Conservation (phyloP, 2,797 vertebrate genomes). For the Myioborus melanocephalus region DNA sequence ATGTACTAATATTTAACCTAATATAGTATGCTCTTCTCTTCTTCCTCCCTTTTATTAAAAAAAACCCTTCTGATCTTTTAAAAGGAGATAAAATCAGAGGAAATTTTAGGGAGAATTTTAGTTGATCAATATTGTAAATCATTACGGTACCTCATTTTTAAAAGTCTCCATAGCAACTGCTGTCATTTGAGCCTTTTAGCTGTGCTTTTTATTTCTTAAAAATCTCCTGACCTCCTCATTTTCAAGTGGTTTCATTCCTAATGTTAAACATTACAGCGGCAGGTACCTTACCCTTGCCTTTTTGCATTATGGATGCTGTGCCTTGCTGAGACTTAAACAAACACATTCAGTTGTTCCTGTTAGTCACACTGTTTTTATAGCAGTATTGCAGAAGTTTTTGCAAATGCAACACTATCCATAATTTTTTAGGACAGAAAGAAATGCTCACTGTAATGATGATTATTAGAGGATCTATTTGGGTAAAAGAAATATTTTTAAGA, state of each 20-base stretch:
- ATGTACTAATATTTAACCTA: not conserved
- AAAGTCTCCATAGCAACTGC: not conserved
- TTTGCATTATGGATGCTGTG: not conserved
- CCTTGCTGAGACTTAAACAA: not conserved
- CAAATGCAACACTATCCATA: not conserved
- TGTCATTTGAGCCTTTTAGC: not conserved
- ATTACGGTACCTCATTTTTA: not conserved
- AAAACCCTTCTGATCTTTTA: not conserved
- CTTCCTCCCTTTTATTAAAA: not conserved
- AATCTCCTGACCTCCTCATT: not conserved
- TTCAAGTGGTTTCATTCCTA: not conserved
- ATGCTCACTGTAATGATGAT: not conserved
- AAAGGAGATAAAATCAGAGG: not conserved
- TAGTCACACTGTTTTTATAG: not conserved
- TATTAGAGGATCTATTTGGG: not conserved
- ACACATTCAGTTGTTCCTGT: not conserved
- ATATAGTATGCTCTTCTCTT: not conserved
- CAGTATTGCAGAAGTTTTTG: not conserved
- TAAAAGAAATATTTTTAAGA: not conserved
- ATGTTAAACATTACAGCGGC: not conserved
- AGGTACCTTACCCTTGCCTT: accelerated
- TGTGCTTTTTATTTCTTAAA: not conserved
- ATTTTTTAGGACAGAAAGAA: not conserved
- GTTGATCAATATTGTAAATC: not conserved
- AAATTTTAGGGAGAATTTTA: not conserved